Evolutionary conservation across 2,113 vertebrate species (phyloP).

Genomic region (Hydropotes inermis): DNA sequence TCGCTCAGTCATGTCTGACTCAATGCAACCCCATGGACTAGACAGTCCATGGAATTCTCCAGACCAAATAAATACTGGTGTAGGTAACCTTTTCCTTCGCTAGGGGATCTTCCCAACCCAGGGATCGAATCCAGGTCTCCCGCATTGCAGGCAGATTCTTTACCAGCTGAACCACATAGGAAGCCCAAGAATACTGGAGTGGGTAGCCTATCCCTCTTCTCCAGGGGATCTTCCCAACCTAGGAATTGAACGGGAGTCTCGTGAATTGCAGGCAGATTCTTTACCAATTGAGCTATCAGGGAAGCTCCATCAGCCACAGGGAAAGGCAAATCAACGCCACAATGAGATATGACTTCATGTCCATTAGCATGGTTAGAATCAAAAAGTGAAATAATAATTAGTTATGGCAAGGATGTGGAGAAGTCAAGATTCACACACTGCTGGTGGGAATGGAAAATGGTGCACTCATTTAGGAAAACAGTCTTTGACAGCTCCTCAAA

Average conservation of each 20-base stretch:
- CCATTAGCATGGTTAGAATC: not conserved
- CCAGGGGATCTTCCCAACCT: not conserved
- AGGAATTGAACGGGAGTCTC: not conserved
- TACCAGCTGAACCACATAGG: not conserved
- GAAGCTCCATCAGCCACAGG: not conserved
- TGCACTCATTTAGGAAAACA: not conserved
- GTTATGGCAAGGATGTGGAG: not conserved
- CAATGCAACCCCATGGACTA: not conserved
- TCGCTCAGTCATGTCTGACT: not conserved
- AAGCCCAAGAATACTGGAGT: not conserved
- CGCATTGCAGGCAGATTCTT: not conserved
- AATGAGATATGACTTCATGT: not conserved
- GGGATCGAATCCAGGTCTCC: not conserved
- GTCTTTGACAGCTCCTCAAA: not conserved
- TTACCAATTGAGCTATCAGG: not conserved
- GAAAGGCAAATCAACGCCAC: constrained; percentile 1
- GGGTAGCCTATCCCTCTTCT: not conserved
- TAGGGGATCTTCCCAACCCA: not conserved
- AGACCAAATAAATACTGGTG: not conserved
- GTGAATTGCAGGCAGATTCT: not conserved
- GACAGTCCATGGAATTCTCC: not conserved
- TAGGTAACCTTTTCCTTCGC: not conserved
- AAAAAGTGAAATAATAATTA: not conserved
- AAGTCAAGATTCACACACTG: not conserved
- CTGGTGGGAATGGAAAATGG: not conserved